Percentiles rank a stretch among this genome's conserved stretches.
phyloP scores from a whole-genome alignment of 2,888 invertebrate species.

The Lasiommata megera region DNA sequence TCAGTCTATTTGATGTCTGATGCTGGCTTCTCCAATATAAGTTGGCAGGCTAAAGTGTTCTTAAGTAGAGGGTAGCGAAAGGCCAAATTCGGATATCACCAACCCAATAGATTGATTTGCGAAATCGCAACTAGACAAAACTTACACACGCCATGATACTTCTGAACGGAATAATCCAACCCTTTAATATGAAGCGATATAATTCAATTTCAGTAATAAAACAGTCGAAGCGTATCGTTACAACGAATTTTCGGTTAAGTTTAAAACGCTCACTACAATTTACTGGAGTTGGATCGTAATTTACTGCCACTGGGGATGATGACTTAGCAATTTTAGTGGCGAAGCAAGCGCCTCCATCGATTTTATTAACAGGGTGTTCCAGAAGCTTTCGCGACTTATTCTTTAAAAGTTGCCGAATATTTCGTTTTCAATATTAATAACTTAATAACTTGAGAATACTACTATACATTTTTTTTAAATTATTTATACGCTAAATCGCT shows the following conservation, averaged over 20 bases:
- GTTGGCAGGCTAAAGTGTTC: too few species aligned
- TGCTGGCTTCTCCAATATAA: too few species aligned
- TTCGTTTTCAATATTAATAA: too few species aligned
- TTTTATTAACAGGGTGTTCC: slow-evolving; percentile 29
- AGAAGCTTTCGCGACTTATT: neutral
- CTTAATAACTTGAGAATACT: too few species aligned
- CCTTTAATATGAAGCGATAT: slow-evolving; percentile 52
- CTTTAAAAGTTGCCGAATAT: too few species aligned
- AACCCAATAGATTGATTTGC: too few species aligned
- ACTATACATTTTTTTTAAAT: too few species aligned
- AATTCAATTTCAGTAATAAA: slow-evolving; percentile 72
- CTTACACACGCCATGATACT: slow-evolving; percentile 27
- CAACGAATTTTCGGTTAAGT: slow-evolving; percentile 73
- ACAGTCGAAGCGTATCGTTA: slow-evolving; percentile 74
- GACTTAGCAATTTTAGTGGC: slow-evolving; percentile 57
- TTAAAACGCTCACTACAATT: slow-evolving; percentile 75
- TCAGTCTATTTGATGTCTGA: too few species aligned
- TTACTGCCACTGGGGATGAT: slow-evolving; percentile 60
- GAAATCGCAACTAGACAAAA: too few species aligned
- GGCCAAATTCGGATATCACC: too few species aligned
- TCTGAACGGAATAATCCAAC: slow-evolving; percentile 52
- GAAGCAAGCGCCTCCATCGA: slow-evolving; percentile 39
- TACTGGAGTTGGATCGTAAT: slow-evolving; percentile 54
- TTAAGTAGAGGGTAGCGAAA: too few species aligned
- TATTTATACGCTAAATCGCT: too few species aligned